Conservation (phyloP, 2,113 vertebrate genomes). For the Chionis minor region DNA sequence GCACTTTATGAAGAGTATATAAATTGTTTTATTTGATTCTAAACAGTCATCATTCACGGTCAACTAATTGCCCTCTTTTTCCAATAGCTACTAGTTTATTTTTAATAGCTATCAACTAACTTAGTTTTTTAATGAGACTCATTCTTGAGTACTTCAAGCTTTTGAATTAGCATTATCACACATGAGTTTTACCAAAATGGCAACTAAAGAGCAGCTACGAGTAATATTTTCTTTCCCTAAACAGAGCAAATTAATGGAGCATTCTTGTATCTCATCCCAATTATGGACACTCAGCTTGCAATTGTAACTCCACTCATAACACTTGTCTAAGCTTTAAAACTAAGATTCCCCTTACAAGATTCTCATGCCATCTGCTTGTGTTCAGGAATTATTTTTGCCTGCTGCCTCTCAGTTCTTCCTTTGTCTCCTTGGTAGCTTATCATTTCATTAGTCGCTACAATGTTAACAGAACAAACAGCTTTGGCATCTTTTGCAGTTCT, state of each 20-base stretch:
- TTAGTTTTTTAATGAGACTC: neutral
- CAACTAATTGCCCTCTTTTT: neutral
- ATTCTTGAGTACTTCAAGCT: neutral
- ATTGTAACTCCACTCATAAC: neutral
- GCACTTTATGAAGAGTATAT: neutral
- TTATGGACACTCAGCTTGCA: neutral
- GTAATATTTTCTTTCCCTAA: neutral
- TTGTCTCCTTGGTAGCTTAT: neutral
- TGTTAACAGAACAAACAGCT: neutral
- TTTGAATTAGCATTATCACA: neutral
- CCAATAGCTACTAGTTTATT: neutral
- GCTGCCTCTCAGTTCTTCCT: neutral
- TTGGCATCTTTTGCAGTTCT: neutral
- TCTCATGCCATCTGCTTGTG: neutral
- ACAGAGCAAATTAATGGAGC: neutral
- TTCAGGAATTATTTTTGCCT: conserved; percentile 11
- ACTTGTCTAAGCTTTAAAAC: neutral
- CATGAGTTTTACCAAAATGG: neutral
- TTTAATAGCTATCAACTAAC: neutral
- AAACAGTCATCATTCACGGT: neutral
- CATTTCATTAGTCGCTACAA: neutral
- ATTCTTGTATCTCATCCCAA: neutral
- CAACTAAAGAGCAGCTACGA: neutral
- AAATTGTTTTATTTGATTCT: neutral
- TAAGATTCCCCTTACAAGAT: neutral